phyloP scores from a whole-genome alignment of 2,797 vertebrate species.

The Sebastes matsubarae region DNA sequence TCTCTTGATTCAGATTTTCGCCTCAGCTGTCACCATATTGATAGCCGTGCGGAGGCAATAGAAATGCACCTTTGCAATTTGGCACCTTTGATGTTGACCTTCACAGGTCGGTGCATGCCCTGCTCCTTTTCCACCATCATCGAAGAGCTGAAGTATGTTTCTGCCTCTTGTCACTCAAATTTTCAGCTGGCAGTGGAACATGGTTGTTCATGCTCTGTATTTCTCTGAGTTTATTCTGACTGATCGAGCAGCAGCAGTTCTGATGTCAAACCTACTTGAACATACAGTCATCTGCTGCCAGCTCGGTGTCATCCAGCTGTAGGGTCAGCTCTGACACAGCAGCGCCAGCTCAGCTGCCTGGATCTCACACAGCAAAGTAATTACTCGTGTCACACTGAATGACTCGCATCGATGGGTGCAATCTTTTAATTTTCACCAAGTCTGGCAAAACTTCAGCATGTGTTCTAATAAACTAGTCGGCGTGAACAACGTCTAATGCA shows the following conservation, averaged over 20 bases:
- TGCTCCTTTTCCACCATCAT: constrained; percentile 16
- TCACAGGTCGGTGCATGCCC: constrained; percentile 20
- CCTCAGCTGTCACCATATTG: no score
- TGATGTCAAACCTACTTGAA: constrained; percentile 50
- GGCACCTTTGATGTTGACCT: constrained; percentile 13
- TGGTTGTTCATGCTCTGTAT: neutral
- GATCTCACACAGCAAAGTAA: constrained; percentile 59
- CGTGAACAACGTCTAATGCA: neutral
- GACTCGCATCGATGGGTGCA: constrained; percentile 40
- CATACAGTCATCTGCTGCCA: constrained; percentile 56
- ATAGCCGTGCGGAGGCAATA: no score
- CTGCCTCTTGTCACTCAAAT: constrained; percentile 9
- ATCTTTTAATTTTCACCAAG: constrained; percentile 57
- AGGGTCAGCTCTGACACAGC: constrained; percentile 56
- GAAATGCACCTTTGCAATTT: no score
- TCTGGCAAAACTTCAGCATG: constrained; percentile 29
- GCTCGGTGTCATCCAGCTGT: constrained; percentile 57
- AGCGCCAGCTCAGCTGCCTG: constrained; percentile 63
- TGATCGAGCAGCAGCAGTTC: constrained; percentile 39
- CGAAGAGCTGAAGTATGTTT: neutral
- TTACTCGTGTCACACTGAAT: constrained; percentile 63
- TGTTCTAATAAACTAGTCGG: neutral
- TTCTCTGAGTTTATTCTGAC: constrained; percentile 45
- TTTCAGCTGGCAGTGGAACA: constrained; percentile 11
- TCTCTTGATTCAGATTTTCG: constrained; percentile 20